Base-by-base conservation (phyloP, 2,797 vertebrate genomes). In the Momotus momota region DNA sequence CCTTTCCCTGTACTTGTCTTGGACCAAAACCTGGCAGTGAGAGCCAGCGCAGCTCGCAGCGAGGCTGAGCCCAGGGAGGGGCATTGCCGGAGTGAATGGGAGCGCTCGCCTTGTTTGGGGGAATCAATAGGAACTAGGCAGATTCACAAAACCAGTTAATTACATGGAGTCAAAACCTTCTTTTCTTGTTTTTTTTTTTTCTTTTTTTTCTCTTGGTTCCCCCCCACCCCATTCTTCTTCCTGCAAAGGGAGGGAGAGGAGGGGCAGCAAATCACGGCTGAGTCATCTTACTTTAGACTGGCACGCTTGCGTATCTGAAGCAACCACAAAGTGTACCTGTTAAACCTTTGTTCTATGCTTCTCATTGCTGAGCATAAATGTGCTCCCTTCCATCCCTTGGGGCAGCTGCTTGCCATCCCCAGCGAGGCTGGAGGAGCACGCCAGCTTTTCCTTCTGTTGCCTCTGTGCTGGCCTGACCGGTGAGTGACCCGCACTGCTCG, bases 101-200 rank as follows among this genome's bases (percentile, higher is more conserved):
- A 93, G 79, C 4, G 0, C 92, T 95, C 5, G 22, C 78, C 62
- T 65, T 15, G 69, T 94, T 22, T 57, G 61, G 75, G 33, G 17
- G 33, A 60, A 94, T 91, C 48, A 0, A 16, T 94, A 66, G 61
- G 70, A 88, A 8, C 43, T 41, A 6, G 65, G 38, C 87, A 65
- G 78, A 91, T 84, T 80, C 75, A 90, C 89, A 90, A 90, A 94
- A 84, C 51, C 80, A 9, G 90, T 95, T 95, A 88, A 92, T 92
- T 87, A 81, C 38, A 75, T 41, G 84, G 81, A 64, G 78, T 74
- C 58, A 21, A 91, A 73, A 23, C 48, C 31, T 52, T n/a, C 12
- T 18, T 55, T 71, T 41, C 40, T 64, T 15, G 15, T 40, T 16
- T 52, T 40, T 52, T 70, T 64, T 14, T 60, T 48, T 35, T 15